These are phyloP conservation scores for Helleia helle DNA, from an alignment of 2,888 invertebrate species.

Conservation along the genomic window DNA sequence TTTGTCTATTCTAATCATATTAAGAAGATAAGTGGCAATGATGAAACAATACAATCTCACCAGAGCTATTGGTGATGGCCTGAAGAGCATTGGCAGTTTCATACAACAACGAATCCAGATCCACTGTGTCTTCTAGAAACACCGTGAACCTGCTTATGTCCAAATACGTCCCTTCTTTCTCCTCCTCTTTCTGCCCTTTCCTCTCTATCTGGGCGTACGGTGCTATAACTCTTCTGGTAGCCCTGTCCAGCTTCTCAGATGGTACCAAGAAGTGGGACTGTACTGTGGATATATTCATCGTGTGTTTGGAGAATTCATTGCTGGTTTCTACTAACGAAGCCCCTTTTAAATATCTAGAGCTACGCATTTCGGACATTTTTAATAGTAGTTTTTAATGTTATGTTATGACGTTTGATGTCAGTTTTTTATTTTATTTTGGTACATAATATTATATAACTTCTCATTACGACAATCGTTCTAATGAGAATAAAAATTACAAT, in stretches of 20 bases:
- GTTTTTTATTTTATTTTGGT: too few relatives aligned
- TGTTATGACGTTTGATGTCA: too few relatives aligned
- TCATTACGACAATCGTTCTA: too few relatives aligned
- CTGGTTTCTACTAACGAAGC: too few relatives aligned
- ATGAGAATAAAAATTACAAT: too few relatives aligned
- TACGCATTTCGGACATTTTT: too few relatives aligned
- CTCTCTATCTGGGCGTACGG: constrained; percentile 70
- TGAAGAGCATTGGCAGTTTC: constrained; percentile 75
- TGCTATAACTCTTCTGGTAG: constrained; percentile 73
- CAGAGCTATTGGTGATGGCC: constrained; percentile 69
- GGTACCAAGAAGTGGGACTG: constrained; percentile 58
- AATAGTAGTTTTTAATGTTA: too few relatives aligned
- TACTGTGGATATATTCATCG: constrained; percentile 26
- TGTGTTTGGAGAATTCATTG: background rate
- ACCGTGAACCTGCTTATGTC: constrained; percentile 59
- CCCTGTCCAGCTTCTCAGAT: constrained; percentile 63
- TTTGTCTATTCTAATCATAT: too few relatives aligned
- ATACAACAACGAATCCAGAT: constrained; percentile 67
- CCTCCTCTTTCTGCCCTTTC: constrained; percentile 48
- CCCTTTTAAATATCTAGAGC: too few relatives aligned
- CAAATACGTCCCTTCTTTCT: constrained; percentile 44
- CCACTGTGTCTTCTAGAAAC: constrained; percentile 72
- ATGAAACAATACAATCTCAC: too few relatives aligned
- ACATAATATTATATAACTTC: too few relatives aligned
- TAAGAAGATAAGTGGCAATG: too few relatives aligned